Percentiles rank a stretch among this genome's conserved stretches.
Evolutionary conservation across 1,140 invertebrate species (phyloP).

Genomic region (Drosophila sp.): DNA sequence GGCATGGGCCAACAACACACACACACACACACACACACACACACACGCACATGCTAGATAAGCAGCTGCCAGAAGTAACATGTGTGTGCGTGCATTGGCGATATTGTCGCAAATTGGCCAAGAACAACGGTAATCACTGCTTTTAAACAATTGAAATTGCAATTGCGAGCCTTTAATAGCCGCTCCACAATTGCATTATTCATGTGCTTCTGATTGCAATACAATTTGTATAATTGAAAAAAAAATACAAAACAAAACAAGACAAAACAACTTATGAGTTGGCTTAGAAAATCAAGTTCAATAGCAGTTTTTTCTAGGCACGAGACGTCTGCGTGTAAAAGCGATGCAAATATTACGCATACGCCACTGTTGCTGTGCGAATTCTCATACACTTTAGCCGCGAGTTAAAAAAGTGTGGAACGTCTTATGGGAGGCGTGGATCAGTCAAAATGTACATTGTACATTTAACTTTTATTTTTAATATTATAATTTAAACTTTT

Average conservation of each 20-base stretch:
- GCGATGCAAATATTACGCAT: constrained; percentile 39
- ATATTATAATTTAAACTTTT: too few species aligned
- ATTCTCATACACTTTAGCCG: background rate
- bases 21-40: too few species aligned
- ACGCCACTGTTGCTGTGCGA: constrained; percentile 17
- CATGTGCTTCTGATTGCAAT: background rate
- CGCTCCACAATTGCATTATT: background rate
- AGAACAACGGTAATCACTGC: background rate
- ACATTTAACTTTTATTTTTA: too few species aligned
- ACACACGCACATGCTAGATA: too few species aligned
- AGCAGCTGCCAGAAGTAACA: too few species aligned
- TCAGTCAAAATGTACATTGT: too few species aligned
- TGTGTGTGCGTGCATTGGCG: too few species aligned
- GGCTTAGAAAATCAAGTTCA: constrained; percentile 2
- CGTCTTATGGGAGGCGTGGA: too few species aligned
- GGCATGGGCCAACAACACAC: too few species aligned
- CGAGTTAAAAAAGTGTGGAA: too few species aligned
- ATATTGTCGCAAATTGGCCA: background rate
- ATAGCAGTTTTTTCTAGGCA: constrained; percentile 20
- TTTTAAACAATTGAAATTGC: background rate
- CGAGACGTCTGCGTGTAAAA: constrained; percentile 26
- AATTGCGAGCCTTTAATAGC: background rate
- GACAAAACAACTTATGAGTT: background rate
- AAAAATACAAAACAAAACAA: background rate
- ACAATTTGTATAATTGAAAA: background rate